phyloP scores from a whole-genome alignment of 2,888 invertebrate genomes.

The Silvanus unidentatus region DNA sequence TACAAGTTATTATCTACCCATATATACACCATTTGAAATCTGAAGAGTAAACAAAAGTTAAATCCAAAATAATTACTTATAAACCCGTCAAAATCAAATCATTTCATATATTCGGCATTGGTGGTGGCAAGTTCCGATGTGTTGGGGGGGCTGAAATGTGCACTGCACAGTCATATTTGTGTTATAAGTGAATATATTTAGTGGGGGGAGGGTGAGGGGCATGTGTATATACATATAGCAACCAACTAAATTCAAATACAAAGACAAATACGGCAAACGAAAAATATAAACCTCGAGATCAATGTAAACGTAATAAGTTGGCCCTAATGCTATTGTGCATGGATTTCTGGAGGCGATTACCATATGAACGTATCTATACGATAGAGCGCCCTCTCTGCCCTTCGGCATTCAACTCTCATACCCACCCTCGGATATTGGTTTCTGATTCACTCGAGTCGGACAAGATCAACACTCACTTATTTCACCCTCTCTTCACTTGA shows the following conservation, averaged over 20 bases:
- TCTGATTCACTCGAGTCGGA: constrained; percentile 46
- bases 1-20: constrained; percentile 6
- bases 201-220: constrained; percentile 5
- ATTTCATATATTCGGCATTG: constrained; percentile 17
- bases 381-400: constrained; percentile 36
- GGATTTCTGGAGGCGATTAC: constrained; percentile 48
- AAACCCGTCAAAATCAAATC: constrained; percentile 30
- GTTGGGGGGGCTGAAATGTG: constrained; percentile 1
- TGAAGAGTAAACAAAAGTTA: constrained; percentile 16
- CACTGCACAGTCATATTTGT: not conserved
- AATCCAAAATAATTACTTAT: constrained; percentile 27
- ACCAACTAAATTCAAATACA: constrained; percentile 47
- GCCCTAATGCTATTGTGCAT: constrained; percentile 47
- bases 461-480: constrained; percentile 44
- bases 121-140: not conserved
- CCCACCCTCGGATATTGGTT: constrained; percentile 44
- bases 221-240: constrained; percentile 16
- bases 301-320: constrained; percentile 49
- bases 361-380: constrained; percentile 42
- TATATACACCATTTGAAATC: constrained; percentile 7
- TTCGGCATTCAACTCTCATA: constrained; percentile 37
- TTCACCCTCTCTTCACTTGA: not conserved
- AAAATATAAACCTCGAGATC: constrained; percentile 49
- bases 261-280: constrained; percentile 45
- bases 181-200: constrained; percentile 2